These are phyloP conservation scores for Emesis russula DNA, from an alignment of 2,888 invertebrate genomes.

Conservation along the genomic window DNA sequence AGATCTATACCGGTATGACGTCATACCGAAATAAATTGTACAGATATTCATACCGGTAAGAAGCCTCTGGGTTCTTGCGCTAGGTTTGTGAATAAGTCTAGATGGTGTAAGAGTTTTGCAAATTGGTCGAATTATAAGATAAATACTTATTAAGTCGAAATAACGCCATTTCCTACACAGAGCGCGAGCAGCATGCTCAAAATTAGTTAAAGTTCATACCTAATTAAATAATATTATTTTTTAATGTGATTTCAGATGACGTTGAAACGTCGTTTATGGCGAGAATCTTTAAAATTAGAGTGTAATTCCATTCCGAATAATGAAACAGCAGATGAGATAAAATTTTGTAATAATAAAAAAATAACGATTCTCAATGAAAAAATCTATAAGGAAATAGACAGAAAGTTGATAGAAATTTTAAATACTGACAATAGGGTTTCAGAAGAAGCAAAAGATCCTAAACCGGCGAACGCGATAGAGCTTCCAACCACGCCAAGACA, in stretches of 20 bases:
- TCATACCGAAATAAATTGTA: no score
- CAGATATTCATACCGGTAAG: no score
- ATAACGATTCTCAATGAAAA: neutral
- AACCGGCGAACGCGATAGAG: neutral
- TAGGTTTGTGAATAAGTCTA: no score
- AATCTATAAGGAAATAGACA: neutral
- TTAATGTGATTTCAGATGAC: neutral
- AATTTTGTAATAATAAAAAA: neutral
- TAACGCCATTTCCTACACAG: no score
- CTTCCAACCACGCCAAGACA: neutral
- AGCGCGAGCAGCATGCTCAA: no score
- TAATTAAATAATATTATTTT: neutral
- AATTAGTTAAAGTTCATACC: no score
- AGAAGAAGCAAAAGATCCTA: neutral
- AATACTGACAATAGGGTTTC: neutral
- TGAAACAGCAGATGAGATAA: neutral
- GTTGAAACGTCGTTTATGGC: neutral
- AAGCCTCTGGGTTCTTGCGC: neutral
- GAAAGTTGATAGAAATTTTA: neutral
- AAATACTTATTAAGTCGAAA: no score
- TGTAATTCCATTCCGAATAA: neutral
- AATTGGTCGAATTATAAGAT: no score
- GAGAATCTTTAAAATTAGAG: neutral
- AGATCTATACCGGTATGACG: no score
- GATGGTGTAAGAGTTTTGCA: no score